Conservation (phyloP, 2,113 vertebrate species). For the Embiotoca jacksoni region DNA sequence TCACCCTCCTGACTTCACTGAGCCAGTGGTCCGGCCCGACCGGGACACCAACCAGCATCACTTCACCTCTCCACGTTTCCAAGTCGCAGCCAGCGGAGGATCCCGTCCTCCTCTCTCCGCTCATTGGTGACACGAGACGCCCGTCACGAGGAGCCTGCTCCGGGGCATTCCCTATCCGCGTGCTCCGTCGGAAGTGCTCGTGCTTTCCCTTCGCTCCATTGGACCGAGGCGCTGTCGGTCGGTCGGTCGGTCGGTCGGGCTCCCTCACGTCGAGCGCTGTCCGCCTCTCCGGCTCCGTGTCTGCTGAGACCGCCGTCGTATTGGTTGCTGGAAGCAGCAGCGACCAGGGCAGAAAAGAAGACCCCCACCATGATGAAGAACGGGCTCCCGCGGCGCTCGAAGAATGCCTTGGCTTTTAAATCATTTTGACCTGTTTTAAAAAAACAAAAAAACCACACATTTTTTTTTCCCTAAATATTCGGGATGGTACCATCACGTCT, state of each 20-base stretch:
- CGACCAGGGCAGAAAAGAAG: conserved; percentile 62
- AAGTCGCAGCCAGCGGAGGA: conserved; percentile 70
- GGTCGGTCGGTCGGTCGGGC: conserved; percentile 23
- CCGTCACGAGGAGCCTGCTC: conserved; percentile 64
- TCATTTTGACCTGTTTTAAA: conserved; percentile 1
- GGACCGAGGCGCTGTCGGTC: conserved; percentile 73
- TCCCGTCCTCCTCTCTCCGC: conserved; percentile 7
- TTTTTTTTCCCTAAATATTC: conserved; percentile 20
- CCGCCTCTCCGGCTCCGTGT: conserved; percentile 73
- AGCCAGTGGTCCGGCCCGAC: conserved; percentile 12
- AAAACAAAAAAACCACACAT: not conserved
- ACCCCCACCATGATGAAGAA: conserved; percentile 69
- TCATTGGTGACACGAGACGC: conserved; percentile 74
- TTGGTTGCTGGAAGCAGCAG: conserved; percentile 79
- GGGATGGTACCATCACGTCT: conserved; percentile 76
- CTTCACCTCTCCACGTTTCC: conserved; percentile 84
- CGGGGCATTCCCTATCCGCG: conserved; percentile 68
- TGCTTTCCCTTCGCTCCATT: conserved; percentile 59
- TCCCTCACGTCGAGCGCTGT: conserved; percentile 57
- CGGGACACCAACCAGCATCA: conserved; percentile 63
- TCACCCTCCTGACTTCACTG: conserved; percentile 41
- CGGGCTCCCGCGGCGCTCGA: conserved; percentile 32
- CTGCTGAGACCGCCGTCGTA: conserved; percentile 78
- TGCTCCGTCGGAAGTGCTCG: conserved; percentile 66
- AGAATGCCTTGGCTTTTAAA: conserved; percentile 35